Percentiles rank a stretch among this genome's conserved stretches.
These are phyloP conservation scores for Parus major DNA, from an alignment of 2,113 vertebrate genomes.

Conservation along the genomic window DNA sequence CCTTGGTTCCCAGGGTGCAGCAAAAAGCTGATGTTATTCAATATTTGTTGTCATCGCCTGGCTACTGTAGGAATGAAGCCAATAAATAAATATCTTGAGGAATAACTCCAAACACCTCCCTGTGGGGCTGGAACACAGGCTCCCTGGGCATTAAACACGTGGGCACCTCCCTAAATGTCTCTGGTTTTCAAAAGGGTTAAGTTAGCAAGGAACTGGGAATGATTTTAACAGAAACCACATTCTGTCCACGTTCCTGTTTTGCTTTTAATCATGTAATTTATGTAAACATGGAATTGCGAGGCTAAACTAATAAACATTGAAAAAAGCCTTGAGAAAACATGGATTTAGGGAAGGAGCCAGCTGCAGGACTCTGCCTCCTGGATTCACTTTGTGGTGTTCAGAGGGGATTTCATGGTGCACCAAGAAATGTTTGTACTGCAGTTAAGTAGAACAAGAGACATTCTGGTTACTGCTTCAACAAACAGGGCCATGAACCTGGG, in stretches of 20 bases:
- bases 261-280: slow-evolving; percentile 46
- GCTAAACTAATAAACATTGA: slow-evolving; percentile 33
- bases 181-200: slow-evolving; percentile 21
- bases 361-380: neutral
- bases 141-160: neutral
- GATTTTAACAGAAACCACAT: slow-evolving; percentile 39
- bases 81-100: neutral
- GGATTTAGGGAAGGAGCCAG: neutral
- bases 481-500: neutral
- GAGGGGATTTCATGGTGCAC: neutral
- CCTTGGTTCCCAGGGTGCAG: neutral
- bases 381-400: neutral
- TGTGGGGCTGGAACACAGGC: neutral
- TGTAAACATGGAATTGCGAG: slow-evolving; percentile 32
- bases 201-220: neutral
- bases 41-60: neutral
- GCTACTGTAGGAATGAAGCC: neutral
- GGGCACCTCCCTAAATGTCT: neutral
- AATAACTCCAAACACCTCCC: neutral
- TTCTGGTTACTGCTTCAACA: neutral
- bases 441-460: accelerated
- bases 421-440: neutral
- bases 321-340: slow-evolving; percentile 18
- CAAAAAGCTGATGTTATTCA: neutral
- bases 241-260: slow-evolving; percentile 23